Evolutionary conservation across 1,140 invertebrate species (phyloP).

Genomic region (Orius insidiosus): DNA sequence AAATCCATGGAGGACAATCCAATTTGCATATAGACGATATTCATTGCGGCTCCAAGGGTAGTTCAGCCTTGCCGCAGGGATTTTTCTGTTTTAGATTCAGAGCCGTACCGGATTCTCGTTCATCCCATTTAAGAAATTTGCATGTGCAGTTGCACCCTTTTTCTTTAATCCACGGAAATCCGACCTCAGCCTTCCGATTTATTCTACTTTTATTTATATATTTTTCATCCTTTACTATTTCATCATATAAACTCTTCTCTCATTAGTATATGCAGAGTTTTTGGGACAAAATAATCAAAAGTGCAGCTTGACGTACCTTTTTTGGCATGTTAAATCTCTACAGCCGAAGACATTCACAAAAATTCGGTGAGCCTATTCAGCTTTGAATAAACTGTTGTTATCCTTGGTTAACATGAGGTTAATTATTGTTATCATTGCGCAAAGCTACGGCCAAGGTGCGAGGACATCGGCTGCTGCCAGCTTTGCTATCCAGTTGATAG

Average conservation of each 20-base stretch:
- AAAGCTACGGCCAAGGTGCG: too few species aligned
- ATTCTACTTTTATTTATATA: neutral
- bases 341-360: too few species aligned
- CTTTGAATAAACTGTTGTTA: too few species aligned
- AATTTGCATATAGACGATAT: constrained; percentile 11
- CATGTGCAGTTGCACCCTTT: constrained; percentile 1
- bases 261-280: too few species aligned
- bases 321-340: too few species aligned
- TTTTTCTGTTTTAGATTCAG: constrained; percentile 11
- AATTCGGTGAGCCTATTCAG: too few species aligned
- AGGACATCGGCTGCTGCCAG: too few species aligned
- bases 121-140: neutral
- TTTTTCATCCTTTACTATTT: neutral
- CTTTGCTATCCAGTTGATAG: too few species aligned
- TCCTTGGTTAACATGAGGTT: too few species aligned
- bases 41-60: constrained; percentile 2
- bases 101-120: neutral
- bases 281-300: too few species aligned
- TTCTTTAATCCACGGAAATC: neutral
- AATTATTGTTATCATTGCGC: too few species aligned
- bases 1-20: constrained; percentile 6
- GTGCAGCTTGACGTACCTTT: too few species aligned
- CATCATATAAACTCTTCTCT: neutral
- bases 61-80: neutral
- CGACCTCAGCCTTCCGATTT: neutral